phyloP scores from a whole-genome alignment of 2,113 vertebrate genomes.

The Opisthocomus hoazin region DNA sequence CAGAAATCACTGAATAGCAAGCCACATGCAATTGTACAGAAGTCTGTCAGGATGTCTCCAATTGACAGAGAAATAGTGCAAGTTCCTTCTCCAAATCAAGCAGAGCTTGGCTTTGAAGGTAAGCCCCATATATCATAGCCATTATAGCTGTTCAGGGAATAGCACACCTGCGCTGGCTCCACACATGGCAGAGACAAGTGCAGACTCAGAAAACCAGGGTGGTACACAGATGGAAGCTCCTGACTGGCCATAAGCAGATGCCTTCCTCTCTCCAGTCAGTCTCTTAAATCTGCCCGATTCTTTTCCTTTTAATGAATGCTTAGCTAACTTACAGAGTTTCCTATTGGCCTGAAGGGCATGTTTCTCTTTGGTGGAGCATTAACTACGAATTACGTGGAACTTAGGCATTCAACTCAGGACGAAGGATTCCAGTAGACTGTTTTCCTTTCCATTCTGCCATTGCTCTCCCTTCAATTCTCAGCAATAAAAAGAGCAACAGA shows the following conservation, averaged over 20 bases:
- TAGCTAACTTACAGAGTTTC: background rate
- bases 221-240: background rate
- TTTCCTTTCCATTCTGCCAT: background rate
- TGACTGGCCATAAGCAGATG: background rate
- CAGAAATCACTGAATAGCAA: background rate
- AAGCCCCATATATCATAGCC: background rate
- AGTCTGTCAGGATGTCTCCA: background rate
- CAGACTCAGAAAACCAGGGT: background rate
- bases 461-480: background rate
- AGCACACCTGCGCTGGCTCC: background rate
- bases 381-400: background rate
- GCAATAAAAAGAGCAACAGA: background rate
- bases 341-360: background rate
- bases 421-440: background rate
- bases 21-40: background rate
- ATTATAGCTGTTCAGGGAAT: background rate
- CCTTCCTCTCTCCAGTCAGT: background rate
- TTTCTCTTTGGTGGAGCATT: background rate
- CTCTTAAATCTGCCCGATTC: background rate
- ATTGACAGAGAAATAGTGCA: background rate
- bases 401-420: background rate
- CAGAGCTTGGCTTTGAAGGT: background rate
- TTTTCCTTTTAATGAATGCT: background rate
- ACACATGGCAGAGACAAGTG: background rate
- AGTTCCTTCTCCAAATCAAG: background rate